Evolutionary conservation across 2,888 invertebrate genomes (phyloP), one percentile per base, ranked within the genome.

Genomic region (Watsonalla binaria): DNA sequence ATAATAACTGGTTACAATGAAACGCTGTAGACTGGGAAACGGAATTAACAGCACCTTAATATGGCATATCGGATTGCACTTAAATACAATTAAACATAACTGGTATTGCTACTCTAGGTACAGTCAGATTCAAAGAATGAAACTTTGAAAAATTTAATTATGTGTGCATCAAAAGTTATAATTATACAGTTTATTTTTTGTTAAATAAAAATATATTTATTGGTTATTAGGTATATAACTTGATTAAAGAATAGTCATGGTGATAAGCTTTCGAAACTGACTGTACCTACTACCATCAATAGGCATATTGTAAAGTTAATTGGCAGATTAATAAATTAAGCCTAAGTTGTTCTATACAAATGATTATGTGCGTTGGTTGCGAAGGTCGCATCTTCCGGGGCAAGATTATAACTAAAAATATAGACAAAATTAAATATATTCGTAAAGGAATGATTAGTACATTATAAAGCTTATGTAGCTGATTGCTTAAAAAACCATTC

Each of bases 41-140:
- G 78, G 78, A 81, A 78, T 77, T 68, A 68, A 77, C 79, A 86
- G 85, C 85, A 87, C 84, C 86, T 70, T 69, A 62, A 64, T 75
- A 83, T 81, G 79, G 76, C 78, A 72, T 73, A 33, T 39, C 14
- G 15, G 9, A 53, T 53, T 49, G 49, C 49, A 49, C 39, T 9
- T 9, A 51, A 54, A 47, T n/a, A 47, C 52, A 53, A 61, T 59
- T 47, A 61, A 61, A 60, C 57, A 59, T 54, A 47, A 63, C 51
- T 47, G 56, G 60, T 55, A 59, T 51, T 54, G 54, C 56, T 39
- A 8, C 8, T 5, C 11, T 11, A 42, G 11, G 9, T 42, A 11
- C 11, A 8, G 11, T 11, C 6, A 6, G 37, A 2, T 6, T 5
- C 37, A 37, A 37, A 9, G 2, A 6, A 37, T 8, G 2, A 9